These are phyloP conservation scores for Enteromius paludinosus DNA, from an alignment of 2,797 vertebrate genomes.

Conservation along the genomic window DNA sequence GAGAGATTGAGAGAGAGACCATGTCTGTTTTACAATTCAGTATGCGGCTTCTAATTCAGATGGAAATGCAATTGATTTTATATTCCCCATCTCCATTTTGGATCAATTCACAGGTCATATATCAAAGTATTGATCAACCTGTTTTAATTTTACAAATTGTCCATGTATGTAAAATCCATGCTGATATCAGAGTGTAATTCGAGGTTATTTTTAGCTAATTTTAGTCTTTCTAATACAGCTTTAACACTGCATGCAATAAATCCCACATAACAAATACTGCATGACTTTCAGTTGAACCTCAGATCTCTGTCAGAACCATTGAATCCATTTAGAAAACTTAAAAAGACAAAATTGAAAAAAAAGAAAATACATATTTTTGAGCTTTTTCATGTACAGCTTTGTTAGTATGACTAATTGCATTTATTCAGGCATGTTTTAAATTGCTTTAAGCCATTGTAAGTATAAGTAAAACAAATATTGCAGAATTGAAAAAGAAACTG, in stretches of 20 bases:
- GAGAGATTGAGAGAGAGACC: background rate
- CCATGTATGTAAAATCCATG: background rate
- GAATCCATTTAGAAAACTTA: background rate
- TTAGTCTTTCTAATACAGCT: background rate
- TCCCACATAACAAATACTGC: background rate
- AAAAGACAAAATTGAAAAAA: background rate
- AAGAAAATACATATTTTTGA: background rate
- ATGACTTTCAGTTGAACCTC: background rate
- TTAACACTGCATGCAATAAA: background rate
- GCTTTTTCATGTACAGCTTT: background rate
- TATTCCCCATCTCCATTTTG: conserved; percentile 9
- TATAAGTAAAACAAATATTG: background rate
- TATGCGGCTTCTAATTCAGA: background rate
- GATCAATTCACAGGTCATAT: conserved; percentile 20
- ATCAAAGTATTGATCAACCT: background rate
- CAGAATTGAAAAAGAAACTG: background rate
- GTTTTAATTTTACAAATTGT: background rate
- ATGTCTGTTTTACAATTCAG: background rate
- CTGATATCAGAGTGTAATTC: background rate
- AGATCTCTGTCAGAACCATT: background rate
- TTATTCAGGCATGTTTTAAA: background rate
- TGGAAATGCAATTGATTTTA: background rate
- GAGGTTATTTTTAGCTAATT: background rate
- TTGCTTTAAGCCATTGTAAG: background rate
- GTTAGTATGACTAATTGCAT: background rate